These are phyloP conservation scores for Deroptyus accipitrinus DNA, from an alignment of 2,113 vertebrate species.

Conservation along the genomic window DNA sequence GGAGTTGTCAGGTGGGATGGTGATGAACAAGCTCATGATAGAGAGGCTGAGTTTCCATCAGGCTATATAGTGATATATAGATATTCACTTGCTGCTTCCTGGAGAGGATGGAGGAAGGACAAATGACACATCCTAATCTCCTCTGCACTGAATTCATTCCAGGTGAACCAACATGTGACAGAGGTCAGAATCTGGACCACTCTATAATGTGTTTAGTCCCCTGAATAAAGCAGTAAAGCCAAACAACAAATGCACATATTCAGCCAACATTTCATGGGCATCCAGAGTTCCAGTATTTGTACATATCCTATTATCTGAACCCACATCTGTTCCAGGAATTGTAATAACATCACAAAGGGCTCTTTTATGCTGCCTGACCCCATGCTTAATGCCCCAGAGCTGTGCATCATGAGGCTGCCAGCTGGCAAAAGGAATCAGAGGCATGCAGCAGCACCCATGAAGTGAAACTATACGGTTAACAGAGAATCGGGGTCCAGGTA, in stretches of 20 bases:
- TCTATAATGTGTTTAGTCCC: neutral
- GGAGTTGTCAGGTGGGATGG: neutral
- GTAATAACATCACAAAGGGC: slow-evolving; percentile 60
- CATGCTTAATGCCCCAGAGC: neutral
- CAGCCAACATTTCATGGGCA: neutral
- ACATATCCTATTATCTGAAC: slow-evolving; percentile 11
- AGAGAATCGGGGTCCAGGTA: slow-evolving; percentile 44
- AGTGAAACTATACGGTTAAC: slow-evolving; percentile 6
- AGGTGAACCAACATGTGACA: neutral
- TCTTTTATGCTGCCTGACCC: slow-evolving; percentile 64
- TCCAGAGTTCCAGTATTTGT: slow-evolving; percentile 22
- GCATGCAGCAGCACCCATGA: neutral
- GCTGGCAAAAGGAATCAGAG: neutral
- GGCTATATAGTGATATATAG: neutral
- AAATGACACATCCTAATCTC: neutral
- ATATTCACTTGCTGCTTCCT: neutral
- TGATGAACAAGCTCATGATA: neutral
- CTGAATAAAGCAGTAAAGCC: neutral
- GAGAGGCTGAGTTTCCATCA: neutral
- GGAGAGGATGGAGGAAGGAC: neutral
- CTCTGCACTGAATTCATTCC: neutral
- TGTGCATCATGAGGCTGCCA: slow-evolving; percentile 47
- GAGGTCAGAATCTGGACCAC: neutral
- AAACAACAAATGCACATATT: neutral
- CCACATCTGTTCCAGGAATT: slow-evolving; percentile 34